Percentiles rank a stretch among this genome's conserved stretches.
phyloP scores from a whole-genome alignment of 2,888 invertebrate species.

The Sipha maydis region DNA sequence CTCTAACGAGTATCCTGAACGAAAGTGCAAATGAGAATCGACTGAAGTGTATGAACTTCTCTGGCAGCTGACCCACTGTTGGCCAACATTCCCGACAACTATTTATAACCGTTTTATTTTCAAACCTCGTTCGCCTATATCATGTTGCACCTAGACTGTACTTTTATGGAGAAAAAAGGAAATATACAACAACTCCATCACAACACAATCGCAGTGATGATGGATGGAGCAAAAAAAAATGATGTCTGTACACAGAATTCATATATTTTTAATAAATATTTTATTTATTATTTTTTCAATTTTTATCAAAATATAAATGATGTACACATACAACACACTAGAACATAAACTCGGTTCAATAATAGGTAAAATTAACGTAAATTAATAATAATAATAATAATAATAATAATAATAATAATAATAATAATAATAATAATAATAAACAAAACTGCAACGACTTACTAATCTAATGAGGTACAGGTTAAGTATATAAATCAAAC shows the following conservation, averaged over 20 bases:
- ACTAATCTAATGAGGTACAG: conserved; percentile 33
- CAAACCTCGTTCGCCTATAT: conserved; percentile 45
- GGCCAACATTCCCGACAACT: conserved; percentile 2
- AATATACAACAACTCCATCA: not conserved
- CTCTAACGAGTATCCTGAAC: conserved; percentile 26
- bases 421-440: conserved; percentile 16
- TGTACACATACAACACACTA: conserved; percentile 45
- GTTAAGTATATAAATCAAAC: conserved; percentile 3
- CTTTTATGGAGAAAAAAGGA: conserved; percentile 54
- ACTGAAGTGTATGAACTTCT: conserved; percentile 21
- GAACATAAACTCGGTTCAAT: conserved; percentile 26
- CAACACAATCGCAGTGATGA: too few relatives aligned
- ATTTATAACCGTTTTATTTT: conserved; percentile 59
- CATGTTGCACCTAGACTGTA: conserved; percentile 49
- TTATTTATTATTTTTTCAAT: conserved; percentile 24
- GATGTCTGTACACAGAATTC: not conserved
- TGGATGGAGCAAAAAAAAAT: not conserved
- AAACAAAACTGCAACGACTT: conserved; percentile 45
- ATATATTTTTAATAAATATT: not conserved
- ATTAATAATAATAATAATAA: conserved; percentile 36
- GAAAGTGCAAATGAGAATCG: conserved; percentile 39
- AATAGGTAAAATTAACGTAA: conserved; percentile 42
- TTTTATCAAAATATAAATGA: conserved; percentile 41
- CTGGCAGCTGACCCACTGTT: conserved; percentile 45
- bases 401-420: conserved; percentile 40